Evolutionary conservation across 2,888 invertebrate genomes (phyloP), one percentile per base, ranked within the genome.

Genomic region (Dastarcus helophoroides): DNA sequence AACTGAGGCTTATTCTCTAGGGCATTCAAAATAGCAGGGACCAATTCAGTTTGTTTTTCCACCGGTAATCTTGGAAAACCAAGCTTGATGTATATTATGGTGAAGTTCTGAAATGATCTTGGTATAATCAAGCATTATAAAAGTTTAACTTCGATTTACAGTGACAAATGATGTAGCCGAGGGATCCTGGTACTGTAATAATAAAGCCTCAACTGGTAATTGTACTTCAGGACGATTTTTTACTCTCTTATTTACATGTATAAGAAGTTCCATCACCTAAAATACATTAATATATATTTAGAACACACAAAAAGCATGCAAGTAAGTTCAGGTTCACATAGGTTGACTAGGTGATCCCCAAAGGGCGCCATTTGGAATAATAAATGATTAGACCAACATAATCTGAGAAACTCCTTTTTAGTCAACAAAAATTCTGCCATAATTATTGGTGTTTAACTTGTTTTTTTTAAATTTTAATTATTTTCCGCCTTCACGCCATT

Each of bases 51-150:
- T 60, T 89, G 89, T 49, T 81, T 75, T 6, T 76, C 78, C 26
- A 72, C 62, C 7, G 79, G 70, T 45, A 91, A 62, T 30, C 93
- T 69, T 1, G 90, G 88, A 62, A 76, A 93, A 5, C 93, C 93
- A 73, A 89, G 73, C 53, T 86, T 89, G 38, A 94, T 80, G 56
- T 93, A 94, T 47, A 94, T 86, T 33, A 93, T 85, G 7, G 88
- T 76, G 55, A 94, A 93, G 60, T 94, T 94, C 81, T 90, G 66
- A 11, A 71, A 70, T n/a, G 22, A 31, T 3, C 13, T 22, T n/a
- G n/a, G n/a, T n/a, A n/a, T n/a, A n/a, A n/a, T n/a, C n/a, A n/a
- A n/a, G n/a, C n/a, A n/a, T n/a, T n/a, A n/a, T n/a, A n/a, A n/a
- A 6, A 8, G 24, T 8, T 8, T 4, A 22, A 22, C 22, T 14